Conservation (phyloP, 2,797 vertebrate species). For the Antrozous pallidus region DNA sequence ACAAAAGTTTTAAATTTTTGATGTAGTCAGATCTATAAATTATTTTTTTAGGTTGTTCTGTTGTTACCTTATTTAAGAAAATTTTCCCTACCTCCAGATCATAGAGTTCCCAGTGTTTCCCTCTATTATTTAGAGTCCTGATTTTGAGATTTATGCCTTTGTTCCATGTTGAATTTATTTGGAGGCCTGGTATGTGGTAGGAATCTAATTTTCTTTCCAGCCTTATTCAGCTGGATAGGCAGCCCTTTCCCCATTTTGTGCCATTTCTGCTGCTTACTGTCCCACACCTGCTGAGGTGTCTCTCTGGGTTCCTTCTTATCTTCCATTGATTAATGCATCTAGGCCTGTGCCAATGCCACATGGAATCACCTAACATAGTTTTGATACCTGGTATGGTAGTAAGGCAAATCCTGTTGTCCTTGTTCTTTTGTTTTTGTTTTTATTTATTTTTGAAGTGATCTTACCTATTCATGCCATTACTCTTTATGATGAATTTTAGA, state of each 20-base stretch:
- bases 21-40: not conserved
- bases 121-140: not conserved
- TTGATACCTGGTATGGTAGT: not conserved
- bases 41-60: not conserved
- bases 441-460: not conserved
- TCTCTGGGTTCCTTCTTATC: not conserved
- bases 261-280: accelerated
- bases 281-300: not conserved
- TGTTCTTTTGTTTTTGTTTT: not conserved
- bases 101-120: not conserved
- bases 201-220: not conserved
- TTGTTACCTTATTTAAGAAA: not conserved
- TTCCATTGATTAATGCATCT: not conserved
- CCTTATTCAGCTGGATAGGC: not conserved
- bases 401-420: not conserved
- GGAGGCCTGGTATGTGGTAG: not conserved
- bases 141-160: not conserved
- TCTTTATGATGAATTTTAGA: not conserved
- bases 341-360: not conserved
- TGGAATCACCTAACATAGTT: not conserved
- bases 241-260: not conserved
- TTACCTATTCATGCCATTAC: not conserved
- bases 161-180: not conserved
- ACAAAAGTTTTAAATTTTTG: not conserved
- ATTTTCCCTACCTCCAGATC: not conserved